Percentiles rank a stretch among this genome's conserved stretches.
Evolutionary conservation across 2,888 invertebrate genomes (phyloP).

Genomic region (Eucera pruinosa): DNA sequence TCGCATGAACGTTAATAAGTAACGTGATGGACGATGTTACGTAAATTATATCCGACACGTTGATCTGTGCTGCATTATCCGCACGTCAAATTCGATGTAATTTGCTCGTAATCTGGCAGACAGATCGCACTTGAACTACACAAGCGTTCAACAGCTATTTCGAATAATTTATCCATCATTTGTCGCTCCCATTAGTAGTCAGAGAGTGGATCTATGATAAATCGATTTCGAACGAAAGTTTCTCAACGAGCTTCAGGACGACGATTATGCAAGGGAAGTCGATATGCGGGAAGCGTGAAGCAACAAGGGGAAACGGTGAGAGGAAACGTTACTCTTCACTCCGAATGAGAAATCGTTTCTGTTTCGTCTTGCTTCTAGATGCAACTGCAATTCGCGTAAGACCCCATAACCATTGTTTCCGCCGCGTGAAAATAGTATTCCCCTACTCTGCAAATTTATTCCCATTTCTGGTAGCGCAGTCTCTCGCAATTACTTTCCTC

Average conservation of each 20-base stretch:
- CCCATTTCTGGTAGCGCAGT: constrained; percentile 2
- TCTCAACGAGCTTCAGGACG: background rate
- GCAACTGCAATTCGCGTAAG: constrained; percentile 48
- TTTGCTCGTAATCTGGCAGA: constrained; percentile 50
- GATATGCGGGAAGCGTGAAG: constrained; percentile 43
- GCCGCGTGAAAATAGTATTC: constrained; percentile 39
- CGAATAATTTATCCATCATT: constrained; percentile 11
- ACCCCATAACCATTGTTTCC: constrained; percentile 27
- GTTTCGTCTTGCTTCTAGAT: constrained; percentile 52
- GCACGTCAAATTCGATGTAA: constrained; percentile 66
- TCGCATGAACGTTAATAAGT: constrained; percentile 53
- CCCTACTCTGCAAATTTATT: constrained; percentile 19
- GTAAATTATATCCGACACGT: constrained; percentile 42
- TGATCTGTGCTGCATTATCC: constrained; percentile 42
- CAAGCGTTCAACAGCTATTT: constrained; percentile 28
- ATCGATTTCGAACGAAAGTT: no score
- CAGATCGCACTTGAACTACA: constrained; percentile 2
- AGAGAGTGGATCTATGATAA: no score
- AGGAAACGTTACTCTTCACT: constrained; percentile 56
- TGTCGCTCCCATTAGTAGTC: no score
- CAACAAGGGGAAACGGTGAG: constrained; percentile 18
- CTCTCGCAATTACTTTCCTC: constrained; percentile 9
- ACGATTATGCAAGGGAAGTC: constrained; percentile 16
- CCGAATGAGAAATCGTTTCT: constrained; percentile 62
- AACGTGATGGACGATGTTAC: constrained; percentile 45